phyloP scores from a whole-genome alignment of 2,888 invertebrate species.

The Hofmannophila pseudospretella region DNA sequence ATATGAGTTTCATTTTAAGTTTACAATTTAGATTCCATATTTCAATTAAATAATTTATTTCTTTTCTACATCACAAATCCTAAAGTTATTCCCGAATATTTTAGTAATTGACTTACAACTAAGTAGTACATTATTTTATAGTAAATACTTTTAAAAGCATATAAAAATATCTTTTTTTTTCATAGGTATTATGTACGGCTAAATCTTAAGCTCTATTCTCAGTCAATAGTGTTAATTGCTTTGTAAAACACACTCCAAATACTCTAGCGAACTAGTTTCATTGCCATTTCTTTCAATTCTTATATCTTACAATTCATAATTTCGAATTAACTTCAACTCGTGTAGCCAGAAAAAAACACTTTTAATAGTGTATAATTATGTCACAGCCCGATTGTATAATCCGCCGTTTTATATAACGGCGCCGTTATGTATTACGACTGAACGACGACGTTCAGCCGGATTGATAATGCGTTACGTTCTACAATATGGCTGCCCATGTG shows the following conservation, averaged over 20 bases:
- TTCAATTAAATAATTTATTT: slow-evolving; percentile 22
- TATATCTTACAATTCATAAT: too few species aligned
- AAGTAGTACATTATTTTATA: slow-evolving; percentile 1
- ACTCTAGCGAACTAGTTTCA: slow-evolving; percentile 1
- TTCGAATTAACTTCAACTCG: too few species aligned
- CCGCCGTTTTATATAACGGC: too few species aligned
- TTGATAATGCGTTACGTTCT: too few species aligned
- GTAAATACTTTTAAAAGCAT: slow-evolving; percentile 17
- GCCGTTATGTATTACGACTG: too few species aligned
- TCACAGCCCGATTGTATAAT: too few species aligned
- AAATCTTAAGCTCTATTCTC: slow-evolving; percentile 44
- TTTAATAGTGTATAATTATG: too few species aligned
- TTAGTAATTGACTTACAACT: slow-evolving; percentile 17
- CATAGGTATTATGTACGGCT: too few species aligned
- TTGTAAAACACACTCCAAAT: background rate
- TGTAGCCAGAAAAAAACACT: too few species aligned
- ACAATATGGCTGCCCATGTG: too few species aligned
- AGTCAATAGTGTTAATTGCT: slow-evolving; percentile 22
- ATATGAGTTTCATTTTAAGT: slow-evolving; percentile 13
- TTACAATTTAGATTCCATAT: slow-evolving; percentile 29
- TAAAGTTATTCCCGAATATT: slow-evolving; percentile 50
- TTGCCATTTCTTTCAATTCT: background rate
- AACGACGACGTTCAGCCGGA: too few species aligned
- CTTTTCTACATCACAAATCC: slow-evolving; percentile 42
- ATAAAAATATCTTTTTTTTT: slow-evolving; percentile 48